Evolutionary conservation across 2,797 vertebrate genomes (phyloP).

Genomic region (Poecile montanus): DNA sequence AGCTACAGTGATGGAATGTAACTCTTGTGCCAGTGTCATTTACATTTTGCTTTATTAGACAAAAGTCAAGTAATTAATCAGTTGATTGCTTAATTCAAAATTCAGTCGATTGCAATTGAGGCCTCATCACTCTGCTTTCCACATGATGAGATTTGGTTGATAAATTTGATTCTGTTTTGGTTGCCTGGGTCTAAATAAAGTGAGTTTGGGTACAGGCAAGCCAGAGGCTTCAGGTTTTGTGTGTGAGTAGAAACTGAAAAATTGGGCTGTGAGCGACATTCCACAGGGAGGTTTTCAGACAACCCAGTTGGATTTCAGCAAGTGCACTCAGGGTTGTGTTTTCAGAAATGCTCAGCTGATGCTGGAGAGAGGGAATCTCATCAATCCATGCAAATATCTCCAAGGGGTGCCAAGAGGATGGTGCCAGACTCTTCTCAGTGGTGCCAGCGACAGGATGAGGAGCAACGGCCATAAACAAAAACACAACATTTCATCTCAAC

Average conservation of each 20-base stretch:
- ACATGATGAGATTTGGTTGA: slow-evolving; percentile 31
- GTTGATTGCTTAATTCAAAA: slow-evolving; percentile 60
- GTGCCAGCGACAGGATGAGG: neutral
- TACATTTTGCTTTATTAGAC: slow-evolving; percentile 66
- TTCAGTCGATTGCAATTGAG: slow-evolving; percentile 17
- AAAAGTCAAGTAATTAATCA: slow-evolving; percentile 69
- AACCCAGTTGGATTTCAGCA: neutral
- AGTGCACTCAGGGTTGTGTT: neutral
- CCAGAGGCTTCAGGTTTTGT: neutral
- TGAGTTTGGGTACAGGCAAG: neutral
- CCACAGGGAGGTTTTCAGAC: neutral
- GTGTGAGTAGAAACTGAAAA: neutral
- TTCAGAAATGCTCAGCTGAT: neutral
- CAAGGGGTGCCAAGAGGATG: neutral
- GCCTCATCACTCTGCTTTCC: slow-evolving; percentile 43
- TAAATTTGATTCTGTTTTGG: slow-evolving; percentile 9
- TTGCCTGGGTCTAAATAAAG: slow-evolving; percentile 16
- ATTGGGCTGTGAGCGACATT: neutral
- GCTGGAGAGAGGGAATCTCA: neutral
- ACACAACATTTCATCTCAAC: neutral
- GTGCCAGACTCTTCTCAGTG: neutral
- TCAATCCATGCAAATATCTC: neutral
- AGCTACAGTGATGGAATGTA: neutral
- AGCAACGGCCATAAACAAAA: neutral
- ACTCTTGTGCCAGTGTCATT: slow-evolving; percentile 1